phyloP scores from a whole-genome alignment of 2,888 invertebrate genomes.

The Ellobium chinense region DNA sequence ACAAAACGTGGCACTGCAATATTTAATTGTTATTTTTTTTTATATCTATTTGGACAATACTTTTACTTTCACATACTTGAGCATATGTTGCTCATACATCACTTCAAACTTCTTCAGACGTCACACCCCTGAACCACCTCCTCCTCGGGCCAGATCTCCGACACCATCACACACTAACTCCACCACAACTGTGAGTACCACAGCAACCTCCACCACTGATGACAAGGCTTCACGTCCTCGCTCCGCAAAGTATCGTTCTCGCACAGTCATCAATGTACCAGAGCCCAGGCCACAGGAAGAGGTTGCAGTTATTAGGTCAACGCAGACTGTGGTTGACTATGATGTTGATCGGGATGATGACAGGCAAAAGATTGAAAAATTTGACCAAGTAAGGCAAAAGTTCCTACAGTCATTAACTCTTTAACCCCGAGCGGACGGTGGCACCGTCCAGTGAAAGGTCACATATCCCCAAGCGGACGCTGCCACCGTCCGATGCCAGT shows the following conservation, averaged over 20 bases:
- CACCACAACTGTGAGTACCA: constrained; percentile 21
- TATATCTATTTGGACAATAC: no score
- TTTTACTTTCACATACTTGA: no score
- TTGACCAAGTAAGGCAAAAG: constrained; percentile 64
- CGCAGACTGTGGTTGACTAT: constrained; percentile 59
- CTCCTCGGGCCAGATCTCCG: constrained; percentile 34
- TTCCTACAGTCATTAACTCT: not conserved
- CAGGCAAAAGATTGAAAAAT: constrained; percentile 62
- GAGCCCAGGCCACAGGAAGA: constrained; percentile 57
- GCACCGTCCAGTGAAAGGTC: no score
- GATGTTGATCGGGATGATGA: constrained; percentile 69
- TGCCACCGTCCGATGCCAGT: no score
- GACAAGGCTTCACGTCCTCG: constrained; percentile 27
- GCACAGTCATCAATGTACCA: constrained; percentile 61
- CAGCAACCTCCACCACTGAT: constrained; percentile 29
- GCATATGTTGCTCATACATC: not conserved
- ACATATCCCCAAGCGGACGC: no score
- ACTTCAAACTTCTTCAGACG: not conserved
- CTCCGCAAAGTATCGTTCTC: constrained; percentile 52
- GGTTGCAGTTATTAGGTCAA: constrained; percentile 56
- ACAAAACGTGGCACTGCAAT: no score
- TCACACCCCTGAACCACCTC: not conserved
- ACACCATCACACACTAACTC: constrained; percentile 40
- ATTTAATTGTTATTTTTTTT: no score
- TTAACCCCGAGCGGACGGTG: no score